Base-by-base conservation (phyloP, 37 sponge, comb jelly and placozoan genomes). In the Bolinopsis microptera region DNA sequence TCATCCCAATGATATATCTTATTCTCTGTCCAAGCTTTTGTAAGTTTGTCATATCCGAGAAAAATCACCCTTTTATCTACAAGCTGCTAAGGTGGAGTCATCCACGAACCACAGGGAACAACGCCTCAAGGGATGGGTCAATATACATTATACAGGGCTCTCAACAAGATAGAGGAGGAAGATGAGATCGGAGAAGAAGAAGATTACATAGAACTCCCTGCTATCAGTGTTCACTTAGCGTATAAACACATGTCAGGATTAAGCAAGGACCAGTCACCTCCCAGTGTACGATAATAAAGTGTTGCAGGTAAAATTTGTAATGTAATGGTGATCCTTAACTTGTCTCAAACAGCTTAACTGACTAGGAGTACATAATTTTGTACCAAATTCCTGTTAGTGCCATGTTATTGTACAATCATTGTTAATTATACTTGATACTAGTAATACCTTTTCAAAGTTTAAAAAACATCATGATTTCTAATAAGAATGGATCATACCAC, bases 1-100 rank as follows among this genome's bases (percentile, higher is more conserved):
- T 86, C 28, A 34, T 40, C 27, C 90, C 90, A 28, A 5, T 86
- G 0, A 86, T 86, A 38, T 86, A 41, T 48, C 13, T 86, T 2
- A 5, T 86, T 24, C 36, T 86, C 61, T 86, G 90, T 41, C 90
- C 90, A 2, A 86, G 38, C 3, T 86, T 41, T 38, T 86, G 90
- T 38, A 86, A 48, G 90, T 86, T 86, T 86, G 41, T 41, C 16
- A 86, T 86, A 0, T 21, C 61, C 22, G 61, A 38, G 90, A 86
- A 86, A 48, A 35, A 48, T 2, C 36, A 41, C 26, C 41, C 61
- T 24, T 8, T 16, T 0, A 28, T 86, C 3, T 86, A 86, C 90
- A 39, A 34, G 28, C 26, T 86, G 13, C 31, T 86, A 0, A 13
- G 28, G 90, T 86, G 26, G 41, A 86, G 48, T 1, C 90, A 86